phyloP scores from a whole-genome alignment of 2,113 vertebrate species.

The Coracopsis vasa region DNA sequence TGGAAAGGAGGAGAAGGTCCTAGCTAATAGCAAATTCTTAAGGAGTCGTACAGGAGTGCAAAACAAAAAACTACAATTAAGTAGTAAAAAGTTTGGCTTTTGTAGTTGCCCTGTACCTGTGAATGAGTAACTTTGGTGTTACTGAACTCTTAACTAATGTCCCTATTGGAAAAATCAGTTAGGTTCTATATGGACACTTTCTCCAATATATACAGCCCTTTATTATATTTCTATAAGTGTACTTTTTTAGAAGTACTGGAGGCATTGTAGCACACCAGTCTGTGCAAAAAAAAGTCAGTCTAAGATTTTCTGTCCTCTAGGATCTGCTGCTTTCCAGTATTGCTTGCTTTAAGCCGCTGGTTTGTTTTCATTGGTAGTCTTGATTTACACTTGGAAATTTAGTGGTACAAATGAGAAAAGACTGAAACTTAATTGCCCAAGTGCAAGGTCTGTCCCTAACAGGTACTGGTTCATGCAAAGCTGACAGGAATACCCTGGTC shows the following conservation, averaged over 20 bases:
- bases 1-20: background rate
- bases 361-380: background rate
- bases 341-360: background rate
- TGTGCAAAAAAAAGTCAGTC: background rate
- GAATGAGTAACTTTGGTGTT: background rate
- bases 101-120: background rate
- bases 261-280: background rate
- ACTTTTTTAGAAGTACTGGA: background rate
- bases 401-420: background rate
- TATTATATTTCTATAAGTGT: background rate
- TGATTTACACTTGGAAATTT: background rate
- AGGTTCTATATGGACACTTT: background rate
- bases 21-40: background rate
- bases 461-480: background rate
- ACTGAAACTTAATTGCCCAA: background rate
- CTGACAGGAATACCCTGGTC: background rate
- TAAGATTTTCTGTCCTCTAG: background rate
- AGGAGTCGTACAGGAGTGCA: background rate
- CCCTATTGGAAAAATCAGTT: background rate
- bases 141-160: background rate
- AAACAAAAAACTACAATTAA: background rate
- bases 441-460: background rate
- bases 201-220: background rate
- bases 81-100: background rate
- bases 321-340: background rate